Conservation (phyloP, 2,888 invertebrate species). For the Saturnia pavonia region DNA sequence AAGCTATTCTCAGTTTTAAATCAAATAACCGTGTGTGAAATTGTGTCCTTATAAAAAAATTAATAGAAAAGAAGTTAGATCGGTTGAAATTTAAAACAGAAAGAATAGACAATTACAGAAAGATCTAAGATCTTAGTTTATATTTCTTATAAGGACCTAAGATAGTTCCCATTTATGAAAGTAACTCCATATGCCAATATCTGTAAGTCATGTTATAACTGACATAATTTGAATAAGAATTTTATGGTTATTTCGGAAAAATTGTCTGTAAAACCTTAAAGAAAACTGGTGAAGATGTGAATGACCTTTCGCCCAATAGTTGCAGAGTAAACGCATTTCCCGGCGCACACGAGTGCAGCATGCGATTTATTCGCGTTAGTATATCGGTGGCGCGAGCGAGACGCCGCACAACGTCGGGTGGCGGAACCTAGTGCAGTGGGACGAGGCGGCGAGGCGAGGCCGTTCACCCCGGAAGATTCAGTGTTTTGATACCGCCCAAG, state of each 20-base stretch:
- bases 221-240: neutral
- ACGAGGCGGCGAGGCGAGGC: conserved; percentile 65
- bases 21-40: neutral
- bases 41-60: neutral
- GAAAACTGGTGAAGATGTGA: conserved; percentile 72
- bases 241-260: neutral
- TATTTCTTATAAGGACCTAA: too few relatives aligned
- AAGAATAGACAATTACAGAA: too few relatives aligned
- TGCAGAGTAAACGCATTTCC: conserved; percentile 78
- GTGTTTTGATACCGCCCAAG: conserved; percentile 80
- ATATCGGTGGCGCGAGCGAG: conserved; percentile 45
- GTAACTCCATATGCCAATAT: too few relatives aligned
- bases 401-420: conserved; percentile 55
- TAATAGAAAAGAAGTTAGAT: too few relatives aligned
- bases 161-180: too few relatives aligned
- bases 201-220: neutral
- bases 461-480: conserved; percentile 82
- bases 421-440: conserved; percentile 59
- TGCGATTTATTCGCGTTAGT: conserved; percentile 71
- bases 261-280: conserved; percentile 28
- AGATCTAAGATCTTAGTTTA: too few relatives aligned
- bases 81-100: too few relatives aligned
- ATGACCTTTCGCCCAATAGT: conserved; percentile 77
- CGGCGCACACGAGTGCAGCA: conserved; percentile 61
- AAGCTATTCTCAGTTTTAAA: too few relatives aligned